Conservation (phyloP, 2,797 vertebrate genomes). For the Argyrosomus regius region DNA sequence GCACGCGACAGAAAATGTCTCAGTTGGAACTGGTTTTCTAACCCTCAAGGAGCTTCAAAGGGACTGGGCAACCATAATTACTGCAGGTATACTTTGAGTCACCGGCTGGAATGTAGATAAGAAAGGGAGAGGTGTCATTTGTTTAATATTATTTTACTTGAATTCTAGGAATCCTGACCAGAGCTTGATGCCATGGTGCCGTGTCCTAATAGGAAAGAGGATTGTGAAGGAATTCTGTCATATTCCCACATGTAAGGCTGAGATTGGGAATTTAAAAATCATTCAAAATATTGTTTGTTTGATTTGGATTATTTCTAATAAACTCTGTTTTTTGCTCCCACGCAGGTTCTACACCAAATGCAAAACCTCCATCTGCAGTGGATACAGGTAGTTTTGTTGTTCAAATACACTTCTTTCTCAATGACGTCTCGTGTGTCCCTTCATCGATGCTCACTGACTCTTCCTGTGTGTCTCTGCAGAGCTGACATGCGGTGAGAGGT, state of each 20-base stretch:
- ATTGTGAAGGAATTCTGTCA: slow-evolving; percentile 75
- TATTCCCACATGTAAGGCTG: slow-evolving; percentile 78
- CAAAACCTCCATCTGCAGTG: not conserved
- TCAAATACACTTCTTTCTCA: not conserved
- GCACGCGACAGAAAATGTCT: slow-evolving; percentile 72
- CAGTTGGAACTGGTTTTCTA: slow-evolving; percentile 77
- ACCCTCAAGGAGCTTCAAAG: not conserved
- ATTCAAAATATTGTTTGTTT: not conserved
- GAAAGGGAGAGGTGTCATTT: not conserved
- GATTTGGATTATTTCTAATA: not conserved
- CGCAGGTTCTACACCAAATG: slow-evolving; percentile 45
- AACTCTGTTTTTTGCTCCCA: slow-evolving; percentile 18
- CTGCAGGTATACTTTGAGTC: slow-evolving; percentile 88
- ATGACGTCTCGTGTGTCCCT: not conserved
- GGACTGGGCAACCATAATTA: slow-evolving; percentile 89
- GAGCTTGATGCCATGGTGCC: slow-evolving; percentile 89
- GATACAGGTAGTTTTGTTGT: slow-evolving; percentile 73
- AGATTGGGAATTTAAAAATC: not conserved
- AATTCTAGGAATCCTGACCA: slow-evolving; percentile 89
- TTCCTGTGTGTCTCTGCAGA: slow-evolving; percentile 57
- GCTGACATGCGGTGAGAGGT: slow-evolving; percentile 72
- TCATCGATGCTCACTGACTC: slow-evolving; percentile 2
- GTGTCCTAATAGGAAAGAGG: slow-evolving; percentile 57
- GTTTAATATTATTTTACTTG: slow-evolving; percentile 30
- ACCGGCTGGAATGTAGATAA: not conserved